Conservation (phyloP, 2,113 vertebrate species). For the Monarcha castaneiventris region DNA sequence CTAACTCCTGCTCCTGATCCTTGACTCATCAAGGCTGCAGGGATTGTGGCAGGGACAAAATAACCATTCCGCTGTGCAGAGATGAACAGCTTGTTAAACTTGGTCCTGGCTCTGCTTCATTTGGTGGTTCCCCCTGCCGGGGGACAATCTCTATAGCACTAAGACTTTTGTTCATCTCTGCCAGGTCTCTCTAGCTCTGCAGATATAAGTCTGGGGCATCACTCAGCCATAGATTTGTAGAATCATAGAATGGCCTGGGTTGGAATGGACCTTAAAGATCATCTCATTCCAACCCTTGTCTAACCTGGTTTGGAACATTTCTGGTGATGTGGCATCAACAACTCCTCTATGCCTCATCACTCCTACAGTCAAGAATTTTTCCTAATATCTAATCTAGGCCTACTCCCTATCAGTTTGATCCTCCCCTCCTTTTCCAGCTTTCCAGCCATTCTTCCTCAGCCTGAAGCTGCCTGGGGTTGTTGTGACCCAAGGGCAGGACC, state of each 20-base stretch:
- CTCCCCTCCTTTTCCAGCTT: background rate
- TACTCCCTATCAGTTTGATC: background rate
- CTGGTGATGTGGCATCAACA: background rate
- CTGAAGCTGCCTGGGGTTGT: background rate
- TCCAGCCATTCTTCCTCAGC: background rate
- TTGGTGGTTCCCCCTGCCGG: fast-evolving
- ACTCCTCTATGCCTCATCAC: background rate
- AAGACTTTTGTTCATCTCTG: background rate
- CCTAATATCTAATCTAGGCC: background rate
- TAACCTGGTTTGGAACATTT: background rate
- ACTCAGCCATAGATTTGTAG: background rate
- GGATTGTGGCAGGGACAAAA: background rate
- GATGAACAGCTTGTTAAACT: fast-evolving
- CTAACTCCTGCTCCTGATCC: background rate
- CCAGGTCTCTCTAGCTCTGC: background rate
- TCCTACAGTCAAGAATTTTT: background rate
- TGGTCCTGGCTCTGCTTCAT: background rate
- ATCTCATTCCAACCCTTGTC: background rate
- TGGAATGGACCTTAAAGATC: background rate
- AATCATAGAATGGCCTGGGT: background rate
- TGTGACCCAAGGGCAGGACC: background rate
- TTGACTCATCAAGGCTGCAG: fast-evolving
- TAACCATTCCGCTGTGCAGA: fast-evolving
- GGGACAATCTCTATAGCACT: background rate
- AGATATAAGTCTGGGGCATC: background rate